Conservation (phyloP, 2,888 invertebrate genomes). For the Pseudococcus viburni region DNA sequence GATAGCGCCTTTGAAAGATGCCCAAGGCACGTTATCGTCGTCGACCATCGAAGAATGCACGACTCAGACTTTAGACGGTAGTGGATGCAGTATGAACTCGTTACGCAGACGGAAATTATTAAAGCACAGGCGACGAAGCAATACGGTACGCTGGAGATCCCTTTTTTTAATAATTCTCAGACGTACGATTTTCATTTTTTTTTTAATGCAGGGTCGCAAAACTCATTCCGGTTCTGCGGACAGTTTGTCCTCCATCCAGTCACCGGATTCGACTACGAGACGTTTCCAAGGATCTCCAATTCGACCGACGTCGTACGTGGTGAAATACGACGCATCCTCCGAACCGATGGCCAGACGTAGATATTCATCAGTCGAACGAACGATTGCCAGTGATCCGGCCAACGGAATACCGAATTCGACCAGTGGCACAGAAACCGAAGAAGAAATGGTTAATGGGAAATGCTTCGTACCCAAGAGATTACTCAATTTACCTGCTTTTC, state of each 20-base stretch:
- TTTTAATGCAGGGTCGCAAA: constrained; percentile 72
- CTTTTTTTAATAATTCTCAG: background rate
- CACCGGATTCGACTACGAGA: constrained; percentile 70
- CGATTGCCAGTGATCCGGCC: constrained; percentile 64
- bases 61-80: constrained; percentile 70
- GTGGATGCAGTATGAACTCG: constrained; percentile 71
- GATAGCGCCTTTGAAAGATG: constrained; percentile 66
- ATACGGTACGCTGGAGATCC: constrained; percentile 58
- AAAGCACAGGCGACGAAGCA: constrained; percentile 72
- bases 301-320: constrained; percentile 69
- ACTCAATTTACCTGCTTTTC: constrained; percentile 69
- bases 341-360: constrained; percentile 76
- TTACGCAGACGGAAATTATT: constrained; percentile 73
- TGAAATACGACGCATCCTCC: constrained; percentile 84
- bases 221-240: constrained; percentile 76
- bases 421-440: constrained; percentile 71
- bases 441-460: constrained; percentile 69
- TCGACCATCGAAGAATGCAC: constrained; percentile 74
- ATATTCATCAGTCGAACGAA: constrained; percentile 67
- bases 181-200: background rate
- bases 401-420: constrained; percentile 54
- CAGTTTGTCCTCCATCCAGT: constrained; percentile 70
- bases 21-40: constrained; percentile 71
- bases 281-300: constrained; percentile 58
- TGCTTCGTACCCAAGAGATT: constrained; percentile 67